Percentiles rank a stretch among this genome's conserved stretches.
These are phyloP conservation scores for Caenorhabditis sinica DNA, from an alignment of 2,888 invertebrate genomes.

Conservation along the genomic window DNA sequence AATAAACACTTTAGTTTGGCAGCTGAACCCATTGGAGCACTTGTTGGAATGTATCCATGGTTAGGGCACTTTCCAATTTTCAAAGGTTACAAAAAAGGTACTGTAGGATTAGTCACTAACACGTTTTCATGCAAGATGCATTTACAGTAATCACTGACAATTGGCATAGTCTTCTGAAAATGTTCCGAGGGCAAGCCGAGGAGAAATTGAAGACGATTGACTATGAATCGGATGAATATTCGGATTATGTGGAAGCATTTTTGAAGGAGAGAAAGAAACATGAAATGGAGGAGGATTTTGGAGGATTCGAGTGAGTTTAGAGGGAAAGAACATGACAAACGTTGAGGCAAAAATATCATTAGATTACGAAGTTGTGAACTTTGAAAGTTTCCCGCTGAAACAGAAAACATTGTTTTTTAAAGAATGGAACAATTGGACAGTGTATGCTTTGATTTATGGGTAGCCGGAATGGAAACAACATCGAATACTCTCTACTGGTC, in stretches of 20 bases:
- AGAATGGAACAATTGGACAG: too few relatives aligned
- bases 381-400: too few relatives aligned
- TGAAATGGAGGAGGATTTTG: slow-evolving; percentile 42
- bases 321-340: too few relatives aligned
- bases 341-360: too few relatives aligned
- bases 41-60: slow-evolving; percentile 50
- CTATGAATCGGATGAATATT: slow-evolving; percentile 55
- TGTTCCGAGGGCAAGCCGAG: slow-evolving; percentile 48
- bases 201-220: slow-evolving; percentile 59
- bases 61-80: slow-evolving; percentile 38
- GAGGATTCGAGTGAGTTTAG: slow-evolving; percentile 50
- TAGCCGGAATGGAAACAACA: too few relatives aligned
- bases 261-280: slow-evolving; percentile 59
- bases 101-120: too few relatives aligned
- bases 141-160: slow-evolving; percentile 22
- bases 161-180: background rate
- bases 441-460: too few relatives aligned
- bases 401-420: too few relatives aligned
- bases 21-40: slow-evolving; percentile 29
- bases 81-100: slow-evolving; percentile 11
- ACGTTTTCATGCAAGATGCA: too few relatives aligned
- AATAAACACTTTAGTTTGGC: slow-evolving; percentile 42
- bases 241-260: slow-evolving; percentile 65
- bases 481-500: too few relatives aligned
- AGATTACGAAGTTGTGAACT: too few relatives aligned